These are phyloP conservation scores for Drosophila suboccidentalis DNA, from an alignment of 2,888 invertebrate genomes.

Conservation along the genomic window DNA sequence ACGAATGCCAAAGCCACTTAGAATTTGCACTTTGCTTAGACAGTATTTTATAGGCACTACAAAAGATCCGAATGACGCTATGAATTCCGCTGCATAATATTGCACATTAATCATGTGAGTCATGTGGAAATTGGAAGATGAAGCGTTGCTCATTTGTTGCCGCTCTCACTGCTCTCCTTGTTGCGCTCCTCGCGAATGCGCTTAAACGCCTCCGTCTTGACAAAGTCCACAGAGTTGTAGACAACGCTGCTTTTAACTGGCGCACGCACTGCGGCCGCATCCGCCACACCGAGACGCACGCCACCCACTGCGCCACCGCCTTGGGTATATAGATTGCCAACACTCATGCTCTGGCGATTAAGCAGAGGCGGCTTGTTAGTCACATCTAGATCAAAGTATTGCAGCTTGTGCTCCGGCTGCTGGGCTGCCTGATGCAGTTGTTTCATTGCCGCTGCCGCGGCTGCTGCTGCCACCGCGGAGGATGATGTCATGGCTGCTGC, in stretches of 20 bases:
- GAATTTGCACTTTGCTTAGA: constrained; percentile 44
- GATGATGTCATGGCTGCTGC: constrained; percentile 69
- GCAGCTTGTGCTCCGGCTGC: constrained; percentile 86
- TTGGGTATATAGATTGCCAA: constrained; percentile 77
- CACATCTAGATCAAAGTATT: constrained; percentile 94
- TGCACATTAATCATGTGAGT: constrained; percentile 54
- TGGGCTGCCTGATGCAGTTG: constrained; percentile 36
- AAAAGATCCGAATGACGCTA: constrained; percentile 34
- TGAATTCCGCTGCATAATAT: constrained; percentile 33
- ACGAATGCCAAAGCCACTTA: constrained; percentile 56
- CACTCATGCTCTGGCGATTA: constrained; percentile 82
- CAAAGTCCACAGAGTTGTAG: constrained; percentile 97
- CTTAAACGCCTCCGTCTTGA: constrained; percentile 97
- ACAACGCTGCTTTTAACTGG: constrained; percentile 87
- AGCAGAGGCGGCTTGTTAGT: constrained; percentile 86
- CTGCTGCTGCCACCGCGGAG: constrained; percentile 36
- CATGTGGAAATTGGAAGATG: constrained; percentile 30
- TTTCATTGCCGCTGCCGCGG: constrained; percentile 31
- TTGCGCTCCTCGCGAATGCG: constrained; percentile 90
- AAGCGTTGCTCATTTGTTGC: constrained; percentile 76
- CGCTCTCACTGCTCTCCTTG: constrained; percentile 83
- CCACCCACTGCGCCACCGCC: constrained; percentile 55
- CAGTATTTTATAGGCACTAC: constrained; percentile 63
- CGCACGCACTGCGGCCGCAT: constrained; percentile 85
- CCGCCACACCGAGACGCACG: constrained; percentile 73